Evolutionary conservation across 1,140 invertebrate species (phyloP).

Genomic region (Pseudoatta argentina): DNA sequence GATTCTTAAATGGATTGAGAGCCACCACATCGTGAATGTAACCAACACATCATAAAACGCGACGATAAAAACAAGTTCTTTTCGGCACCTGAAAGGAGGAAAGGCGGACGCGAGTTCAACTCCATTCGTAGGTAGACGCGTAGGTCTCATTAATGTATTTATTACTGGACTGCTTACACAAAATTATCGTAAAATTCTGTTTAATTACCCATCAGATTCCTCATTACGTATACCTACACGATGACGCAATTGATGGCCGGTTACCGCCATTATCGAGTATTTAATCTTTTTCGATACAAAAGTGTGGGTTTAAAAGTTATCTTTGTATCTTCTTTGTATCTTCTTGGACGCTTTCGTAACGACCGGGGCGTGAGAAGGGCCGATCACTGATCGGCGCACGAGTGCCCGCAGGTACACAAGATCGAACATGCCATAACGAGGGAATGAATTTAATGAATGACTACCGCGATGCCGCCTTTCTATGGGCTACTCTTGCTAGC

Average conservation of each 20-base stretch:
- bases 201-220: constrained; percentile 62
- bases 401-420: constrained; percentile 23
- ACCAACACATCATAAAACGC: constrained; percentile 56
- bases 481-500: constrained; percentile 19
- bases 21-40: constrained; percentile 18
- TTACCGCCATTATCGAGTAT: constrained; percentile 40
- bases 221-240: constrained; percentile 2
- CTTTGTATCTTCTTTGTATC: constrained; percentile 49
- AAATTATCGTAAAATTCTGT: constrained; percentile 68
- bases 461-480: constrained; percentile 57
- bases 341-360: constrained; percentile 64
- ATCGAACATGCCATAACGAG: constrained; percentile 27
- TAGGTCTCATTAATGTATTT: constrained; percentile 61
- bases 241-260: constrained; percentile 58
- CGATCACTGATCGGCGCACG: constrained; percentile 54
- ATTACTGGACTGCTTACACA: constrained; percentile 62
- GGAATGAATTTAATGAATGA: constrained; percentile 55
- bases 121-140: neutral
- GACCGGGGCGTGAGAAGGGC: constrained; percentile 65
- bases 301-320: constrained; percentile 51
- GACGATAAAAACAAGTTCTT: constrained; percentile 48
- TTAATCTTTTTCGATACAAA: constrained; percentile 67
- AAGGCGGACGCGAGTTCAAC: neutral
- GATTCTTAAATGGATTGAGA: constrained; percentile 24
- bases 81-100: constrained; percentile 18